Base-by-base conservation (phyloP, 1,140 invertebrate species). In the Ooceraea biroi region DNA sequence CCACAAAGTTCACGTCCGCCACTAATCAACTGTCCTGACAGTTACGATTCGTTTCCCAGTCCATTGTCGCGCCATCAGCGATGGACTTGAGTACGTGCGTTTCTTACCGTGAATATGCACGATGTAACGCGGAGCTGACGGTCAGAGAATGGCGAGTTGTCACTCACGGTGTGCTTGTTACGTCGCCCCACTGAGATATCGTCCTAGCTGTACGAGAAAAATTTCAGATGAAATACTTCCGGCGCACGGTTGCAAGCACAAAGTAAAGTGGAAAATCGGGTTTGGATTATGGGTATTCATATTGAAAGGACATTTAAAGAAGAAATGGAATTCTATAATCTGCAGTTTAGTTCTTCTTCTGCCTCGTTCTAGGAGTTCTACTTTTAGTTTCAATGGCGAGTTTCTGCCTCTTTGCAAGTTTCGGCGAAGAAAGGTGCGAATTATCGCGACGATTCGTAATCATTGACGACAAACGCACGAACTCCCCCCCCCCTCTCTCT, bases 121-220 rank as follows among this genome's bases (percentile, higher is more conserved):
- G 65, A 44, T 48, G 12, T 78, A 78, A 78, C 10, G 30, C 63
- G 27, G 76, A 36, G 7, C n/a, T 52, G 25, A 50, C 14, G 46
- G 14, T 30, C 44, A 17, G 2, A 52, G 63, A 66, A 63, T 66
- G 46, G 65, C 46, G 30, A 30, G 58, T 77, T 77, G 65, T 77
- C 63, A 48, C 65, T 50, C 25, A 44, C 41, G 25, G 46, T 57
- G 60, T 65, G 50, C 36, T 36, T 22, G 41, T 55, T 30, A 12
- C 27, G 58, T 30, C 41, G 27, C 2, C 36, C 7, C 36, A 25
- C 46, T 61, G 57, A 60, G 61, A 74, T 74, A 61, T 61, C n/a
- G 10, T 48, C 25, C 25, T 27, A 22, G 41, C 46, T 74, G 25
- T 3, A 8, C 8, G 22, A 12, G 22, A 41, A 12, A 3, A n/a